Evolutionary conservation across 1,140 invertebrate species (phyloP).

Genomic region (Doryteuthis pealeii): DNA sequence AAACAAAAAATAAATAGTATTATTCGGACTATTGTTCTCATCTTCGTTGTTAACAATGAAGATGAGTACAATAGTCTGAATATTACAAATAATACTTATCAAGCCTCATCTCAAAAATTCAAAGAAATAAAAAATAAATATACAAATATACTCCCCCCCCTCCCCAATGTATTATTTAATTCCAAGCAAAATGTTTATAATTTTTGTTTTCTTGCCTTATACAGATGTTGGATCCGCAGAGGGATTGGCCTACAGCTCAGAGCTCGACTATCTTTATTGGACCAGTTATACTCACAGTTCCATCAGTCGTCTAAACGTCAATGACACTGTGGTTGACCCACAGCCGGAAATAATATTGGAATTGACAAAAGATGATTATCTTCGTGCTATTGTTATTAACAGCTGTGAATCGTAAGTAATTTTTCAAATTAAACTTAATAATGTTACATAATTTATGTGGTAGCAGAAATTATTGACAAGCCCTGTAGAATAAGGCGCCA

Average conservation of each 20-base stretch:
- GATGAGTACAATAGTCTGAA: too few species aligned
- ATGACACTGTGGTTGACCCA: constrained; percentile 20
- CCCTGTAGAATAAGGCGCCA: too few species aligned
- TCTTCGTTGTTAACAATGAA: too few species aligned
- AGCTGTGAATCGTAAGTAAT: constrained; percentile 70
- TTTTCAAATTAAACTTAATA: not conserved
- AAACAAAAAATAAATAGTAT: too few species aligned
- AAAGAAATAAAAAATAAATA: too few species aligned
- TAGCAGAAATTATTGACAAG: too few species aligned
- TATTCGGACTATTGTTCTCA: too few species aligned
- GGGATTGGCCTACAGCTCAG: constrained; percentile 75
- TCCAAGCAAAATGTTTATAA: too few species aligned
- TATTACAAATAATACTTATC: too few species aligned
- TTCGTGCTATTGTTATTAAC: constrained; percentile 76
- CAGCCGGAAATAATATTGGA: constrained; percentile 66
- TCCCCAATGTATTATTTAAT: too few species aligned
- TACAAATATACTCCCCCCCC: too few species aligned
- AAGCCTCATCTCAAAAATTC: too few species aligned
- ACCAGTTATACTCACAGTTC: constrained; percentile 80
- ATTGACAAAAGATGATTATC: constrained; percentile 73
- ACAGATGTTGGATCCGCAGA: constrained; percentile 72
- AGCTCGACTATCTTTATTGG: constrained; percentile 75
- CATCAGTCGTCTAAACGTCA: constrained; percentile 65
- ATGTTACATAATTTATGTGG: not conserved
- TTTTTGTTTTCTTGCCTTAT: constrained; percentile 4